Conservation (phyloP, 2,113 vertebrate genomes). For the Trachemys scripta region DNA sequence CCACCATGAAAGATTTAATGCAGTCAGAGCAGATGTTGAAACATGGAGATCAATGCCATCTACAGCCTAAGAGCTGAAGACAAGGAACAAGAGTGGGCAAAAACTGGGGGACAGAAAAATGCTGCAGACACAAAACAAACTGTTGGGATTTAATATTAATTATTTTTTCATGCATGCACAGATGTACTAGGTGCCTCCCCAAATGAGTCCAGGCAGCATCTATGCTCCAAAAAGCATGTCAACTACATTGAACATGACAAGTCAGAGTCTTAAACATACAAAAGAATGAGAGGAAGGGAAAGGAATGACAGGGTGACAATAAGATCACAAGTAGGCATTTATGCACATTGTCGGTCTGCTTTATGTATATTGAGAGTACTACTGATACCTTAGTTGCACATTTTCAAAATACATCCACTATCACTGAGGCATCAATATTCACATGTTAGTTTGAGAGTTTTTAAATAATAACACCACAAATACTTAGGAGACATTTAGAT, state of each 20-base stretch:
- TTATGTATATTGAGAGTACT: background rate
- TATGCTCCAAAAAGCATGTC: background rate
- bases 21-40: background rate
- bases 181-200: background rate
- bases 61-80: background rate
- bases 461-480: background rate
- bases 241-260: background rate
- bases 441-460: background rate
- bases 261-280: background rate
- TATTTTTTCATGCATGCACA: background rate
- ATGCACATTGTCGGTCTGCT: background rate
- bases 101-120: background rate
- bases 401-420: background rate
- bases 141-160: background rate
- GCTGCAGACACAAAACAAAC: background rate
- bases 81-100: background rate
- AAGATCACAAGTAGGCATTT: background rate
- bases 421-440: background rate
- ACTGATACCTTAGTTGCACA: background rate
- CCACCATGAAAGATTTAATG: constrained; percentile 17
- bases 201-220: background rate
- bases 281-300: background rate
- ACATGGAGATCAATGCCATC: background rate
- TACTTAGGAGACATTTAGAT: background rate
- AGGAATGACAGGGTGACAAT: background rate